These are phyloP conservation scores for Ianthella basta DNA, from an alignment of 37 sponge, comb jelly and placozoan species.

Conservation along the genomic window DNA sequence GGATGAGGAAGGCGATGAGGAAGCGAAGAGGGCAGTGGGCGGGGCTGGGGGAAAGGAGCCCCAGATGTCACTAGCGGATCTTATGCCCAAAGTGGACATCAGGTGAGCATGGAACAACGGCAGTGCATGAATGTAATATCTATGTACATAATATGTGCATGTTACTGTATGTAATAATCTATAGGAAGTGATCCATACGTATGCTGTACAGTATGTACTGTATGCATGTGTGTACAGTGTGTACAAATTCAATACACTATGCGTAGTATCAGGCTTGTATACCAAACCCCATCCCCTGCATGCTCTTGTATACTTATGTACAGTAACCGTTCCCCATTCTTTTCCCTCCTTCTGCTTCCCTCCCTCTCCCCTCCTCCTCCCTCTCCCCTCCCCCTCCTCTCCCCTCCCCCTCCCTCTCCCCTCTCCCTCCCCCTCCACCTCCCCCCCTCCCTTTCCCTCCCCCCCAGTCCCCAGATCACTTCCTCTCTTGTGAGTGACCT, in stretches of 20 bases:
- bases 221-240: background rate
- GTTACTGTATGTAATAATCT: background rate
- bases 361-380: too few species aligned
- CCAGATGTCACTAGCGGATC: slow-evolving; percentile 66
- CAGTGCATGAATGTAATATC: background rate
- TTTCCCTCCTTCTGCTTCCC: too few species aligned
- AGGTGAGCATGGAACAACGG: background rate
- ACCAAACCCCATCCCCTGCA: too few species aligned
- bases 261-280: background rate
- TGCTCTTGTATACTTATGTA: too few species aligned
- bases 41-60: slow-evolving; percentile 15
- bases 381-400: too few species aligned
- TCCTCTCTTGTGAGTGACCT: slow-evolving; percentile 69
- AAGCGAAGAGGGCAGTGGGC: slow-evolving; percentile 30
- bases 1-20: slow-evolving; percentile 31
- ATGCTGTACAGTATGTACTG: background rate
- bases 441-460: too few species aligned
- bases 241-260: background rate
- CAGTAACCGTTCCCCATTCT: background rate
- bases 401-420: too few species aligned
- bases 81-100: slow-evolving; percentile 86
- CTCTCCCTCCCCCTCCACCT: too few species aligned
- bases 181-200: too few species aligned
- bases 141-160: background rate
- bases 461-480: slow-evolving; percentile 63